Evolutionary conservation across 1,140 invertebrate species (phyloP).

Genomic region (Neelides sp.): DNA sequence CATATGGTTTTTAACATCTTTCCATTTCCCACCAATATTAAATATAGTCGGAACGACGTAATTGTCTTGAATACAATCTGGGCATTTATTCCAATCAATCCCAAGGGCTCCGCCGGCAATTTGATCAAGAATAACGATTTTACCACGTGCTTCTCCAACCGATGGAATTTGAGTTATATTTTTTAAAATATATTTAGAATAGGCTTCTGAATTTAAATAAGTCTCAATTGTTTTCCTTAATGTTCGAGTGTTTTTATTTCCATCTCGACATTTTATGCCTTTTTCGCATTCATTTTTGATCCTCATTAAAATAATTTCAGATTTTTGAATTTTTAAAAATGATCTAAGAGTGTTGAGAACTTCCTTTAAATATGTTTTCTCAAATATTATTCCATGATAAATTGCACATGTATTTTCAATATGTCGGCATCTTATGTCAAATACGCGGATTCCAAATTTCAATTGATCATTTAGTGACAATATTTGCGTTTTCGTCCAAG

Average conservation of each 20-base stretch:
- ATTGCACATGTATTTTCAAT: constrained; percentile 5
- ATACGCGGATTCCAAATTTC: neutral
- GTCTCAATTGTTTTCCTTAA: neutral
- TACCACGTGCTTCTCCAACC: neutral
- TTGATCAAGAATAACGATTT: constrained; percentile 5
- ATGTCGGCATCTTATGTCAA: constrained; percentile 4
- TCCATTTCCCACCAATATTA: neutral
- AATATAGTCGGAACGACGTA: neutral
- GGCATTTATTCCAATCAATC: neutral
- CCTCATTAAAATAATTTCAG: neutral
- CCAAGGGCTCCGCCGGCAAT: neutral
- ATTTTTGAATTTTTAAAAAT: neutral
- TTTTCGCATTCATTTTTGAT: neutral
- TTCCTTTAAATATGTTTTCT: neutral
- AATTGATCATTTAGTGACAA: neutral
- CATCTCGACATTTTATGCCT: too few species aligned
- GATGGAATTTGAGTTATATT: neutral
- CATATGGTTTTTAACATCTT: constrained; percentile 6
- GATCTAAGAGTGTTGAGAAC: neutral
- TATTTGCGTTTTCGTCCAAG: neutral
- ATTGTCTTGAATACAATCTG: neutral
- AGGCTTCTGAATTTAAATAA: neutral
- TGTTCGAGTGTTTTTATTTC: neutral
- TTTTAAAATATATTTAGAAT: neutral
- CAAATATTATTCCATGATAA: constrained; percentile 4